Evolutionary conservation across 1,140 invertebrate species (phyloP), one percentile per base, ranked within the genome.

Genomic region (Drosophila chauvacae): DNA sequence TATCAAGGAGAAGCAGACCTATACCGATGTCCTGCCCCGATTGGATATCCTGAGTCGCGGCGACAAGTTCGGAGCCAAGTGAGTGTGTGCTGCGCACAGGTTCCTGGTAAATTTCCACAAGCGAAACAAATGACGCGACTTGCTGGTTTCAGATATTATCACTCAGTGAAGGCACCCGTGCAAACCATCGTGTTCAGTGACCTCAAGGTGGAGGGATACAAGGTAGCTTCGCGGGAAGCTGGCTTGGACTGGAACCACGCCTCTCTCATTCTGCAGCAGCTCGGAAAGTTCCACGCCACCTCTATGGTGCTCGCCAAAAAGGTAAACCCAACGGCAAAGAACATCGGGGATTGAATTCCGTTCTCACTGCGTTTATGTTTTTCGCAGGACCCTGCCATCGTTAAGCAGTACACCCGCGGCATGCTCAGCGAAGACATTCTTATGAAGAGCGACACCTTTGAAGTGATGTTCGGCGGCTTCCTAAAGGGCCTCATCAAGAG

Each of bases 91-190:
- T 30, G 14, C 3, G 23, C 1, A 9, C n/a, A 9, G 30, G 11
- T 33, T 18, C 11, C 28, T 10, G 35, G 13, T 47, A 18, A 63
- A 14, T 48, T n/a, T n/a, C 39, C 4, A 62, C 9, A 26, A 10
- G 30, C 9, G 9, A 28, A 37, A 58, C 4, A 18, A 33, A 5
- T n/a, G 11, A 11, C 16, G 9, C 44, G 20, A 7, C 20, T 10
- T 37, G 20, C 9, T 39, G 9, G 3, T 45, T 13, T 65, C 37
- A 84, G 93, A 18, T 95, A 94, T n/a, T 95, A 93, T 82, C 88
- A 91, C 61, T 82, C 91, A 2, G 53, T 90, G 0, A 92, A 92
- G 65, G 33, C 42, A 7, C 91, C 91, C 2, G 75, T 90, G 33
- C 85, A 88, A 39, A 92, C 91, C 0, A 91, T 92, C 35, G 91